Evolutionary conservation across 2,797 vertebrate genomes (phyloP), one percentile per base, ranked within the genome.

Genomic region (Acomys russatus): DNA sequence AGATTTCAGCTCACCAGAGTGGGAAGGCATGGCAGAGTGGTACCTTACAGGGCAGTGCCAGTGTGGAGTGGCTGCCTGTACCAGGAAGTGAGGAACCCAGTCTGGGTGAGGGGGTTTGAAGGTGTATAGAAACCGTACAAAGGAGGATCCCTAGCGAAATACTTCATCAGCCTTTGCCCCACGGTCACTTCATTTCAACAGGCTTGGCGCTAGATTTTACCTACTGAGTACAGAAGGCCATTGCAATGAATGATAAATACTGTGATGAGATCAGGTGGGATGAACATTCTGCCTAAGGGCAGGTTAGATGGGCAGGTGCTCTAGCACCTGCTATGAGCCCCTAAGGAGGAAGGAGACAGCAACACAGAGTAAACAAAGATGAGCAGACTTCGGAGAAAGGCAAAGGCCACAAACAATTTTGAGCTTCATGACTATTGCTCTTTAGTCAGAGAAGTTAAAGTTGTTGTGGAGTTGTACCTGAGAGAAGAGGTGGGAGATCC

Each of bases 381-480:
- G 14, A 93, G 18, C 0, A 17, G 73, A 63, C 9, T 28, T 25
- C 4, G 0, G 28, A n/a, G 20, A 70, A 49, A n/a, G 4, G 28
- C 79, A 79, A 95, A 93, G 91, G n/a, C 4, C 79, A 70, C 73
- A 77, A 22, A 59, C 33, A 71, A 78, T 56, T 35, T 68, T 30
- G 11, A 68, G 33, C 9, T 77, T 8, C 1, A 1, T 5, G 49
- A 35, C 18, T 18, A 2, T 28, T 25, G 9, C 51, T 76, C 51
- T 84, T 20, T 17, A 64, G 23, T 44, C 28, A 94, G 3, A 83
- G 61, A 84, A 33, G 15, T 2, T 35, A 5, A 59, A 18, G 17
- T 28, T 28, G 11, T 44, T 71, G 9, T 59, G 20, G 30, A 10
- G 9, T 30, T 38, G 30, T 66, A 28, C 44, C 49, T 49, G 51